Evolutionary conservation across 2,113 vertebrate species (phyloP), one percentile per base, ranked within the genome.

Genomic region (Clupea harengus): DNA sequence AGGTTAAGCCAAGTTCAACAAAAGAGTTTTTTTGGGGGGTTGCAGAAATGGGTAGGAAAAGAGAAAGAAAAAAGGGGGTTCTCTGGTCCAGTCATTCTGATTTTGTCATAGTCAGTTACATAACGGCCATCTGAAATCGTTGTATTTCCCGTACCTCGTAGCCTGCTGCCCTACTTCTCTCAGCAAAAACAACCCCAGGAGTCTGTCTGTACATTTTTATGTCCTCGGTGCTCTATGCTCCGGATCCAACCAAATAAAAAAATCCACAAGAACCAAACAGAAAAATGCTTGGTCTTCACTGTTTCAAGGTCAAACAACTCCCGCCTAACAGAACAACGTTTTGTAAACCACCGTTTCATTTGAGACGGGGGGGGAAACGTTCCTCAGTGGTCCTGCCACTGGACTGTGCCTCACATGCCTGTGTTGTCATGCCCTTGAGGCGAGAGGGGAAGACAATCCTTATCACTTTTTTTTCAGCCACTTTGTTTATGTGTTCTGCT

Each of bases 111-210:
- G 85, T 52, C n/a, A 8, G 52, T 93, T 93, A 87, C 91, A 90
- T 92, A 94, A 94, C 90, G 3, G 0, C 90, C 91, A 92, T 93
- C 90, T 93, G 92, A 95, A 92, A 89, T 86, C 1, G 83, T 91
- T 92, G 90, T 84, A 50, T 86, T 87, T 32, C 15, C 85, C 50
- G 32, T 89, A 91, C 85, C 89, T 88, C 90, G 82, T 88, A 89
- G 91, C 89, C 89, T 87, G 83, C 18, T 91, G 83, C 89, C 89
- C 90, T 22, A 89, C 15, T 91, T 44, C 28, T 6, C 54, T 6
- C 54, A 60, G 9, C 72, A 78, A 32, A 39, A 32, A 78, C 28
- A 28, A 18, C 72, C 72, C 72, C 72, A 5, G 3, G 72, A 78
- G 72, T 78, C 72, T 13, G 72, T 78, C 72, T 78, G 72, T 78